Evolutionary conservation across 2,797 vertebrate species (phyloP), one percentile per base, ranked within the genome.

Genomic region (Prionace glauca): DNA sequence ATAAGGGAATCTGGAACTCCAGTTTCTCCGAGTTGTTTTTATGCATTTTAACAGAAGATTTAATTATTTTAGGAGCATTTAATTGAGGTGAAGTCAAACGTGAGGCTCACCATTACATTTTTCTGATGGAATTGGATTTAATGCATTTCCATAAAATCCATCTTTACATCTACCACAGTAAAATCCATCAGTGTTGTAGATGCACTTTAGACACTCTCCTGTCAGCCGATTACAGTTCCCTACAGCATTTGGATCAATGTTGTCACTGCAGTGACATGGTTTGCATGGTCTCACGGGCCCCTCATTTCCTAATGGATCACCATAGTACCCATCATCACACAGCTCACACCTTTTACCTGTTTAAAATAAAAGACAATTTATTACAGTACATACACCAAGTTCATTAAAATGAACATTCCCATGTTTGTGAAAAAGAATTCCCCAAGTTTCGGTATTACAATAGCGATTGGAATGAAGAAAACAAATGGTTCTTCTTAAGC

Each of bases 271-370:
- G 87, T 98, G 98, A 96, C 99, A 99, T n/a, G 97, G 97, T 7
- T 98, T 97, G 96, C 99, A 99, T 0, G 97, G 96, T 62, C 98
- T 97, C 93, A 97, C 96, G 0, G 98, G 97, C 0, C 98, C 98
- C 0, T 96, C 97, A 9, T 96, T 96, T 0, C 98, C 99, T 96
- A 98, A 97, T 0, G 99, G 99, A 96, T 99, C 98, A 1, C 99
- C 99, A 0, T 99, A 99, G 97, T 98, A 99, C 0, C 99, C 98
- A 0, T 99, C 99, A 0, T 99, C 99, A 69, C 99, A 99, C 81
- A 99, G 98, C 97, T 99, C 99, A 0, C 99, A 99, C 77, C 98
- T 97, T 95, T 99, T 99, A 41, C 99, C 99, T 99, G 97, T 62
- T 56, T 26, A 60, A 65, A 91, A 18, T 62, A 3, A 95, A 95